Evolutionary conservation across 1,140 invertebrate species (phyloP), one percentile per base, ranked within the genome.

Genomic region (Diachasmimorpha longicaudata): DNA sequence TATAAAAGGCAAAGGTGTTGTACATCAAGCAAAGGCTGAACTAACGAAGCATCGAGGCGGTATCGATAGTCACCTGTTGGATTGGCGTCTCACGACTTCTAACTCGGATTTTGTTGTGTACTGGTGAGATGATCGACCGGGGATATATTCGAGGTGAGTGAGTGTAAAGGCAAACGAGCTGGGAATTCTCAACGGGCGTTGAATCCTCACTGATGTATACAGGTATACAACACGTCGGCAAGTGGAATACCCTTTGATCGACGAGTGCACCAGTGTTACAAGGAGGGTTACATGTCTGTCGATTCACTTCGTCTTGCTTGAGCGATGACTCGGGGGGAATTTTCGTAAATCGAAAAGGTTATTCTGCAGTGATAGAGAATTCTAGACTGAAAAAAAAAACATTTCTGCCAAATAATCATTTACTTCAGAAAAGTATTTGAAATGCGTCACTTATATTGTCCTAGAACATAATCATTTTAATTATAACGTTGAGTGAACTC

Each of bases 221-320:
- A 42, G n/a, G 46, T 46, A 71, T 73, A 25, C 66, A 44, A 52
- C 48, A 52, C 48, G 48, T 52, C 48, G 48, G 48, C 66, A 76
- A 39, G 48, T 68, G 58, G 74, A 72, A 13, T 52, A 52, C 66
- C 44, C 77, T 78, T 78, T 78, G 77, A 78, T 78, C 77, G 74
- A 78, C 77, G 77, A 76, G 52, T 71, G 46, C 46, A 42, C 36
- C 31, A 31, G 74, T 71, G 39, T 74, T 74, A 70, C 74, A 63
- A 70, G 31, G 63, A 72, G 70, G 69, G 63, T 52, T 72, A 70
- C 75, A 77, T 79, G 74, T 77, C 75, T 79, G 74, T 77, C 75
- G 74, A 79, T 79, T 77, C 76, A 79, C 76, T 79, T 71, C 70
- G 76, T 70, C 72, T 72, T 70, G 68, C 75, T 74, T 70, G 66